Conservation (phyloP, 2,113 vertebrate genomes). For the Polypterus bichir region DNA sequence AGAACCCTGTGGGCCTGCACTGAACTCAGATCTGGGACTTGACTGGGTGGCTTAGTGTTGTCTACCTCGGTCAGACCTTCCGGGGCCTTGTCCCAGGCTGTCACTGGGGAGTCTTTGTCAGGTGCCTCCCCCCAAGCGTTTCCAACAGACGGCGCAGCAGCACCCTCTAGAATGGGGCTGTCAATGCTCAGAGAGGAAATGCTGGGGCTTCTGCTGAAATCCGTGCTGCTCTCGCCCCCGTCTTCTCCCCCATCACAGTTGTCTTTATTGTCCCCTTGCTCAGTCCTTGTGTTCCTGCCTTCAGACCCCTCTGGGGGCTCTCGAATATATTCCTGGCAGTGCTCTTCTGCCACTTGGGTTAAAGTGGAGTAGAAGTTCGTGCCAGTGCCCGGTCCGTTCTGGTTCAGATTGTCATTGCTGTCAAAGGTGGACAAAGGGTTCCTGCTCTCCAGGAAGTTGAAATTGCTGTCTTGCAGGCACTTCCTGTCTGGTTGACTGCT, state of each 20-base stretch:
- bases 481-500: conserved; percentile 29
- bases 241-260: conserved; percentile 19
- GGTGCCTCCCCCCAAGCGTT: conserved; percentile 2
- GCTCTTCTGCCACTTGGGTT: not conserved
- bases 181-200: conserved; percentile 59
- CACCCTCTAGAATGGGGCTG: conserved; percentile 30
- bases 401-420: conserved; percentile 77
- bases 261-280: conserved; percentile 17
- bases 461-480: conserved; percentile 71
- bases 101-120: conserved; percentile 38
- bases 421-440: conserved; percentile 28
- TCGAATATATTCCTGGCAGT: conserved; percentile 30
- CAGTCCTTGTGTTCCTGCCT: conserved; percentile 37
- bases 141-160: no score
- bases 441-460: conserved; percentile 61
- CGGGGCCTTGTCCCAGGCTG: conserved; percentile 18
- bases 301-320: conserved; percentile 81
- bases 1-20: conserved; percentile 37
- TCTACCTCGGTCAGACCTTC: conserved; percentile 1
- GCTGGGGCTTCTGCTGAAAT: conserved; percentile 65
- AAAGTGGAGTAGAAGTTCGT: conserved; percentile 38
- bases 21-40: conserved; percentile 37
- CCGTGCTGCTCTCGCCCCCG: conserved; percentile 58
- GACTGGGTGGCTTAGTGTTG: not conserved
- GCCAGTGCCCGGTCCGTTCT: conserved; percentile 25